These are phyloP conservation scores for Caenorhabditis wallacei DNA, from an alignment of 2,888 invertebrate species.

Conservation along the genomic window DNA sequence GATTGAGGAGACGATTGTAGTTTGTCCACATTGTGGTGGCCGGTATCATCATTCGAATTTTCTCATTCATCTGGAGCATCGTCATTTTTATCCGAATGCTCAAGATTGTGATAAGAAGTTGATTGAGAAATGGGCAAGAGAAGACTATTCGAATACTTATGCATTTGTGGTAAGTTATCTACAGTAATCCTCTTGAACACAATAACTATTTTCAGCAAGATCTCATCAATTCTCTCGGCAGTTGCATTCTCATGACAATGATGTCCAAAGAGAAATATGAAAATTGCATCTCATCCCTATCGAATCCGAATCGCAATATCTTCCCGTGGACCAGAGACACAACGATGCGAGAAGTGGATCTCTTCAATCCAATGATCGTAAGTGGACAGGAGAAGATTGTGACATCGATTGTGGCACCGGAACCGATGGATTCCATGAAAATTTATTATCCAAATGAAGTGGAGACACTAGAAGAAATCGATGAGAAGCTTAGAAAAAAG, in stretches of 20 bases:
- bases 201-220: conserved; percentile 24
- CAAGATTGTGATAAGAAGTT: not conserved
- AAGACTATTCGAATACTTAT: not conserved
- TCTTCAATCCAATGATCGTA: too few relatives aligned
- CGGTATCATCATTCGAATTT: not conserved
- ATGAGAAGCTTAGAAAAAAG: not conserved
- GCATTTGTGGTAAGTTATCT: not conserved
- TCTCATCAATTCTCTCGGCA: not conserved
- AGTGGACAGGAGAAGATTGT: too few relatives aligned
- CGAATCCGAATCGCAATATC: too few relatives aligned
- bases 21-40: conserved; percentile 33
- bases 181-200: not conserved
- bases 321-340: too few relatives aligned
- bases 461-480: not conserved
- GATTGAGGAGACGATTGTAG: not conserved
- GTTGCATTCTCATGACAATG: too few relatives aligned
- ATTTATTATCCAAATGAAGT: too few relatives aligned
- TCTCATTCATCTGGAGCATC: not conserved
- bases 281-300: not conserved
- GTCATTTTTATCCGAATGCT: conserved; percentile 7
- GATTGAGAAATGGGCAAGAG: not conserved
- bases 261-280: conserved; percentile 1
- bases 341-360: too few relatives aligned
- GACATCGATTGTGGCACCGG: not conserved
- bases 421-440: not conserved